A percentile compares a stretch with the other conserved stretches of the same genome.
Evolutionary conservation across 37 sponge, comb jelly and placozoan species (phyloP).

Genomic region (Tethya wilhelma): DNA sequence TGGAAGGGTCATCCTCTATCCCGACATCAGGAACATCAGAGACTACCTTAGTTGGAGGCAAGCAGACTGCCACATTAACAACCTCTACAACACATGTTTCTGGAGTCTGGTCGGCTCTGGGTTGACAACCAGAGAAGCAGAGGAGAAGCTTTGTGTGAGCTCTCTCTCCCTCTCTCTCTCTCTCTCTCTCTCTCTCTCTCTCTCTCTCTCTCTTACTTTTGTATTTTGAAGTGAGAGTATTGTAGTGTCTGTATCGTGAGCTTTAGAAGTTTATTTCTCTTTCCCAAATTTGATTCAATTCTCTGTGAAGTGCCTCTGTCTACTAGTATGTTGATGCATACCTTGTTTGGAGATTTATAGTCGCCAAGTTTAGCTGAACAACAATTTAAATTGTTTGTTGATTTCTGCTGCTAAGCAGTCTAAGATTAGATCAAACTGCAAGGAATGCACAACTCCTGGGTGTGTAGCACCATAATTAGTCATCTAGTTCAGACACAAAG

Average conservation of each 20-base stretch:
- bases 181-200: neutral
- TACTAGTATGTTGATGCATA: too few relatives aligned
- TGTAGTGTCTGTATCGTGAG: neutral
- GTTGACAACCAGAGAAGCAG: constrained; percentile 65
- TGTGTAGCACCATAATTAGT: too few relatives aligned
- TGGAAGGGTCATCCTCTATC: constrained; percentile 93
- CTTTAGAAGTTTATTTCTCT: neutral
- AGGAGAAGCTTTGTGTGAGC: constrained; percentile 68
- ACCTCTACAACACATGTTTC: constrained; percentile 96
- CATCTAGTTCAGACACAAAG: too few relatives aligned
- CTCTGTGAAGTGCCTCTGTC: too few relatives aligned
- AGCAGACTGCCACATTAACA: constrained; percentile 97
- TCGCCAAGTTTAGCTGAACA: too few relatives aligned
- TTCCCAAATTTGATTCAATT: too few relatives aligned
- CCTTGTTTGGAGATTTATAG: too few relatives aligned
- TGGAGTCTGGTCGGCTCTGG: constrained; percentile 92
- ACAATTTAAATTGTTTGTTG: too few relatives aligned
- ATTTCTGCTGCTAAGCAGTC: too few relatives aligned
- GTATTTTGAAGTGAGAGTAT: neutral
- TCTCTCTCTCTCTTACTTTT: neutral
- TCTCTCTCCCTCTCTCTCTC: constrained; percentile 13
- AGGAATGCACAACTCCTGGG: too few relatives aligned
- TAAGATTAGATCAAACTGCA: too few relatives aligned
- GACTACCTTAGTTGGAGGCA: constrained; percentile 99
- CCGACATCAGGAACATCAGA: constrained; percentile 69